Percentiles rank a stretch among this genome's conserved stretches.
Conservation (phyloP, 2,888 invertebrate genomes). For the Ptychoptera albimana region DNA sequence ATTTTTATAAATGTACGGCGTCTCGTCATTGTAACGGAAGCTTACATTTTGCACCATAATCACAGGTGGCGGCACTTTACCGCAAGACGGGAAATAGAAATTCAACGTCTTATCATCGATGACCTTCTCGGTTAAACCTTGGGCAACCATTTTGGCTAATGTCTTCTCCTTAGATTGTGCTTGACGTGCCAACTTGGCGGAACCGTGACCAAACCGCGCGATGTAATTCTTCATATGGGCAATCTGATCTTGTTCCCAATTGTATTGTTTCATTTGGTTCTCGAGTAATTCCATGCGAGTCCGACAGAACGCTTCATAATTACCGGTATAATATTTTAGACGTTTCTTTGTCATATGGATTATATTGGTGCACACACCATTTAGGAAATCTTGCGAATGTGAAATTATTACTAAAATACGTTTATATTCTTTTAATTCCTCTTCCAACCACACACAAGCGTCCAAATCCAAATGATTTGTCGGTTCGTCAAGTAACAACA, state of each 20-base stretch:
- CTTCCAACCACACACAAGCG: constrained; percentile 98
- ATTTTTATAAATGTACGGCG: constrained; percentile 90
- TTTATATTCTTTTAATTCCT: constrained; percentile 92
- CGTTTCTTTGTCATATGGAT: constrained; percentile 88
- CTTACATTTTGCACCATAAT: constrained; percentile 99
- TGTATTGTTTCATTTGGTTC: constrained; percentile 98
- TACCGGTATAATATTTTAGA: constrained; percentile 88
- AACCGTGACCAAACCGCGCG: constrained; percentile 97
- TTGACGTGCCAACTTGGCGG: constrained; percentile 94
- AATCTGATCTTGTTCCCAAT: constrained; percentile 99
- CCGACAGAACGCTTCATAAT: constrained; percentile 92
- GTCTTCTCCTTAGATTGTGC: constrained; percentile 99
- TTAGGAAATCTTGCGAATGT: constrained; percentile 98
- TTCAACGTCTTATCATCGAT: constrained; percentile 76
- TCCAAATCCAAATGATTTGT: constrained; percentile 98
- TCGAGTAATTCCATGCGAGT: constrained; percentile 89
- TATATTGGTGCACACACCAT: constrained; percentile 93
- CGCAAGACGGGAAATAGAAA: constrained; percentile 93
- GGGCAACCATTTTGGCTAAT: constrained; percentile 97
- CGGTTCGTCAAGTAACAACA: constrained; percentile 92
- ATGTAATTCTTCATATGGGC: constrained; percentile 99
- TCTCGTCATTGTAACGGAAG: constrained; percentile 76
- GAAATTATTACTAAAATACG: constrained; percentile 94
- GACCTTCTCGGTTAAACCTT: constrained; percentile 92
- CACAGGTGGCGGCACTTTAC: constrained; percentile 93